Base-by-base conservation (phyloP, 2,888 invertebrate species). In the Tetropium fuscum region DNA sequence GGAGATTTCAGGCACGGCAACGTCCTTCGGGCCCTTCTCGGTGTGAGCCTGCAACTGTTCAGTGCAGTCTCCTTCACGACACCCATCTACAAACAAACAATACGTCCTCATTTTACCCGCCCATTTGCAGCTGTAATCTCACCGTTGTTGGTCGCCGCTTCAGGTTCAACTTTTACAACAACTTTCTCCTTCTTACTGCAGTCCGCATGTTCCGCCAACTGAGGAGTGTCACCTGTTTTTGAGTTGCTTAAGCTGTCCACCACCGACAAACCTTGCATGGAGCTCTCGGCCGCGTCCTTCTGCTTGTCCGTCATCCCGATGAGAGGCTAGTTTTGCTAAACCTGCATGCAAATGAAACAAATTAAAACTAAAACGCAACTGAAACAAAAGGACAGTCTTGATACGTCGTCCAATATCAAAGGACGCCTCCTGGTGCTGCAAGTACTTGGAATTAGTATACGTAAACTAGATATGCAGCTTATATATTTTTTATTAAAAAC, bases 321-420 rank as follows among this genome's bases (percentile, higher is more conserved):
- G 15, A 4, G 11, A n/a, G 18, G 13, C 1, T 34, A 47, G 13
- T 20, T 40, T 16, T 15, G 22, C n/a, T 15, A 20, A 34, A 36
- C 36, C 47, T 48, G 48, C 48, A 19, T 48, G 34, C 34, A 48
- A 49, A 49, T 38, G 16, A 49, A 38, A n/a, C n/a, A 36, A 36
- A 25, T 38, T 49, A 20, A 49, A 38, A 27, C 41, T 10, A 16
- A 44, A 34, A 34, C 15, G 8, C 32, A 13, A 44, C 44, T 44
- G n/a, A 30, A 44, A 44, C 40, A 40, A 11, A 40, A 40, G n/a
- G n/a, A n/a, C n/a, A n/a, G n/a, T n/a, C n/a, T n/a, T n/a, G n/a
- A n/a, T n/a, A n/a, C n/a, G n/a, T n/a, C n/a, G n/a, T n/a, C n/a
- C n/a, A n/a, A n/a, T n/a, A n/a, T n/a, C n/a, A n/a, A n/a, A n/a